Evolutionary conservation across 2,113 vertebrate genomes (phyloP).

Genomic region (Rhineura floridana): DNA sequence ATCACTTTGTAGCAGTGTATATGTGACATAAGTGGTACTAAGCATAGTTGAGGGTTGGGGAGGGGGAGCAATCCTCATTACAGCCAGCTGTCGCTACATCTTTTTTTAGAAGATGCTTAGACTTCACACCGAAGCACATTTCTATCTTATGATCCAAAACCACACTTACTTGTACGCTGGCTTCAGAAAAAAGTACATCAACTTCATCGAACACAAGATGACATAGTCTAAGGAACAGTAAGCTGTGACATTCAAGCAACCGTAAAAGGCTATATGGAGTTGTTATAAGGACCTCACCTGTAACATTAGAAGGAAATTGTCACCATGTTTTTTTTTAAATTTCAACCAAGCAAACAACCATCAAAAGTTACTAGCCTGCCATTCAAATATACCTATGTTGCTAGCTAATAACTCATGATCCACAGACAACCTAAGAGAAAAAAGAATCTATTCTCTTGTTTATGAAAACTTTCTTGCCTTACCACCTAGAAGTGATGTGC

Average conservation of each 20-base stretch:
- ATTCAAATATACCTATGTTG: background rate
- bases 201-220: constrained; percentile 89
- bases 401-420: background rate
- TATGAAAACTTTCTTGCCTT: background rate
- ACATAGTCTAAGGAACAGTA: constrained; percentile 82
- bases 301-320: constrained; percentile 36
- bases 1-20: background rate
- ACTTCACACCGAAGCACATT: background rate
- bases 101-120: background rate
- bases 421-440: background rate
- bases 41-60: background rate
- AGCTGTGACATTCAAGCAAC: constrained; percentile 76
- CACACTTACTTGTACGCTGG: constrained; percentile 80
- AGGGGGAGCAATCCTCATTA: background rate
- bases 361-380: background rate
- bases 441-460: background rate
- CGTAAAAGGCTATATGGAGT: constrained; percentile 84
- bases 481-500: background rate
- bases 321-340: background rate
- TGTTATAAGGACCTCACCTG: constrained; percentile 87
- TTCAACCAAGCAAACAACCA: background rate
- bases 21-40: background rate
- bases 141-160: fast-evolving
- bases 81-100: background rate
- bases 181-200: constrained; percentile 78